Evolutionary conservation across 1,140 invertebrate species (phyloP), one percentile per base, ranked within the genome.

Genomic region (Drosophila kepulauana): DNA sequence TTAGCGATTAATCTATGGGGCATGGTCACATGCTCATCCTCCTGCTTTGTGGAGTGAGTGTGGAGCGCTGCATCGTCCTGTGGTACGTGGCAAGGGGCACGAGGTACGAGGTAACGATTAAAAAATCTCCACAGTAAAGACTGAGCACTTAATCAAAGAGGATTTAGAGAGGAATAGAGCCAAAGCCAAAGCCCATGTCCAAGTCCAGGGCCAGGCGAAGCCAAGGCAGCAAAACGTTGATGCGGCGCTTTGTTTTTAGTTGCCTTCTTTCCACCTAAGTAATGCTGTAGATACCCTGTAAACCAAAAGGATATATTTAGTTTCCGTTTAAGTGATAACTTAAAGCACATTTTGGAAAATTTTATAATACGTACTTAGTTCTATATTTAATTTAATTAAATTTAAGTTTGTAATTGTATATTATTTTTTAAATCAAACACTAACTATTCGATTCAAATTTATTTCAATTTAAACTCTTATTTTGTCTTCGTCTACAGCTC

Each of bases 1-100:
- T 91, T 91, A 91, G 88, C 88, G 87, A 91, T 91, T 91, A 91
- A 91, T 91, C 88, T 91, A 91, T 76, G 75, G 77, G 87, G 88
- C 82, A 88, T 91, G 82, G 87, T 86, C 86, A 90, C 79, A 86
- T 90, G 76, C 72, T 68, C 76, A 61, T 67, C 30, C 69, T 46
- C 51, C 64, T 56, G 30, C 48, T 15, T 38, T 13, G 38, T 59
- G 65, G 16, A 48, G 28, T 56, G 35, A 25, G 20, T 25, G 35
- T 48, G 11, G 38, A 41, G 3, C 7, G 16, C 41, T 20, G 30
- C 54, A 13, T 30, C 13, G 41, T 59, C 65, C 20, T 54, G 30
- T 57, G 35, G 30, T 48, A 43, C 52, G 30, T 16, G 52, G 33
- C 11, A 11, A 25, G 15, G 8, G 58, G 51, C 15, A 58, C 25